A percentile compares a stretch with the other conserved stretches of the same genome.
Conservation (phyloP, 2,888 invertebrate genomes). For the Spicauda simplicius region DNA sequence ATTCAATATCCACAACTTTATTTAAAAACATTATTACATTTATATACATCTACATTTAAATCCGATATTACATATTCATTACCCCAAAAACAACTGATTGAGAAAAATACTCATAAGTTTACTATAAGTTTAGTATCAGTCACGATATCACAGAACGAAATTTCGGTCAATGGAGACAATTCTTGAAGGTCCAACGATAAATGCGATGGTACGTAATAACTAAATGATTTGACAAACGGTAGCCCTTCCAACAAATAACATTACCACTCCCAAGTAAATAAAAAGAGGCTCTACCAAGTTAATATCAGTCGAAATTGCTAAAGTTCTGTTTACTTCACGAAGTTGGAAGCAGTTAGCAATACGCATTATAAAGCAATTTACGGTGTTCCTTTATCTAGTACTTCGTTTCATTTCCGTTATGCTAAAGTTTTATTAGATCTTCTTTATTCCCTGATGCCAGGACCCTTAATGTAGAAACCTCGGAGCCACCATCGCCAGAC, state of each 20-base stretch:
- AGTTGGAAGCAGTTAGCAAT: neutral
- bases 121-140: no score
- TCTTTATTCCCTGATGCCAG: no score
- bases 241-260: constrained; percentile 4
- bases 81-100: no score
- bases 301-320: constrained; percentile 1
- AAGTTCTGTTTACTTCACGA: neutral
- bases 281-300: neutral
- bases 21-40: no score
- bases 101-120: no score
- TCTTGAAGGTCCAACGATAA: neutral
- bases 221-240: constrained; percentile 20
- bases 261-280: neutral
- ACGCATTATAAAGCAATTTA: constrained; percentile 5
- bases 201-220: constrained; percentile 16
- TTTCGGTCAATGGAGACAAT: constrained; percentile 2
- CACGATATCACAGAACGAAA: no score
- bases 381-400: neutral
- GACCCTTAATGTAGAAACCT: no score
- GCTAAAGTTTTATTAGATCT: no score
- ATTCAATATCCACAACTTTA: no score
- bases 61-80: no score
- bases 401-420: neutral
- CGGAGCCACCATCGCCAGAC: no score
- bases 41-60: no score